Evolutionary conservation across 2,888 invertebrate genomes (phyloP).

Genomic region (Boloria selene): DNA sequence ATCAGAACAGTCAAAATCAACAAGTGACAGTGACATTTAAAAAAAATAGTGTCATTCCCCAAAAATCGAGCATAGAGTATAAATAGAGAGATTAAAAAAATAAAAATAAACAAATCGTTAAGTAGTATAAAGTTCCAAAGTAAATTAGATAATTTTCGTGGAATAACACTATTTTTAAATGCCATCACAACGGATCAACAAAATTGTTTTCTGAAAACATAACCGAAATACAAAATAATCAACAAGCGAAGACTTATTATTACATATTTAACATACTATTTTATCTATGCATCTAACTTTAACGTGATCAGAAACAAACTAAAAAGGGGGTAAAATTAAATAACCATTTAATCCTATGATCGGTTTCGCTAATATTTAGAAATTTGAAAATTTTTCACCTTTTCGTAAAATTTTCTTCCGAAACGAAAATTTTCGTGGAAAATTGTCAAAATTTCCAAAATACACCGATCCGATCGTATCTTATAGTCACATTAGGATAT

Average conservation of each 20-base stretch:
- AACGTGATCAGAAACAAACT: constrained; percentile 46
- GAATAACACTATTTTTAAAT: constrained; percentile 31
- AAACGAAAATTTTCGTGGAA: constrained; percentile 1
- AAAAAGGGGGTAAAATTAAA: constrained; percentile 42
- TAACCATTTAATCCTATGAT: constrained; percentile 31
- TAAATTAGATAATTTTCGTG: constrained; percentile 18
- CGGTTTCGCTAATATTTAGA: constrained; percentile 3
- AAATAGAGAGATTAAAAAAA: constrained; percentile 13
- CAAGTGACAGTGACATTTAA: constrained; percentile 25
- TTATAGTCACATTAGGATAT: constrained; percentile 49
- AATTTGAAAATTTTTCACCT: constrained; percentile 1
- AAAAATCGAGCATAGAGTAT: constrained; percentile 17
- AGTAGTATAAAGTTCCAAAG: constrained; percentile 1
- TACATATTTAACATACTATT: constrained; percentile 53
- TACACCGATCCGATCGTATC: constrained; percentile 32
- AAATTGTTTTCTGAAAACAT: constrained; percentile 46
- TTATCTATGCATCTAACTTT: constrained; percentile 50
- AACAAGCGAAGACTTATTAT: constrained; percentile 54
- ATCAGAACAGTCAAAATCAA: constrained; percentile 42
- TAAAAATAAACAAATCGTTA: background rate
- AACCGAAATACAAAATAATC: constrained; percentile 47
- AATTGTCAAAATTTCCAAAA: constrained; percentile 10
- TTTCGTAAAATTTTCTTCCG: background rate
- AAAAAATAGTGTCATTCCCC: constrained; percentile 26
- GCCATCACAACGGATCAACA: constrained; percentile 38